phyloP scores from a whole-genome alignment of 2,113 vertebrate species.

The Piliocolobus tephrosceles region DNA sequence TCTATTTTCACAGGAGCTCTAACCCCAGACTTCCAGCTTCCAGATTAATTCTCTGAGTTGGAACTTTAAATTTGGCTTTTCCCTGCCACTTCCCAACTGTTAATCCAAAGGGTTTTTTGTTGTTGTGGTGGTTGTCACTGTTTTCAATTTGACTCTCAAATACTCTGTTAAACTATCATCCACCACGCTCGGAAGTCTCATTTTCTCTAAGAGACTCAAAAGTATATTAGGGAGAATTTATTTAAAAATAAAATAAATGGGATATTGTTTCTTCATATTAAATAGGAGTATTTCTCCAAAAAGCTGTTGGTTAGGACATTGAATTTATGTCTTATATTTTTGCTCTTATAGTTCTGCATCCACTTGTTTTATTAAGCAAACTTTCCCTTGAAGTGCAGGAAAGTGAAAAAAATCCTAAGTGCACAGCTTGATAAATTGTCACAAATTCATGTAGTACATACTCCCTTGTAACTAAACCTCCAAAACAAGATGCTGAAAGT shows the following conservation, averaged over 20 bases:
- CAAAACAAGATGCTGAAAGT: not conserved
- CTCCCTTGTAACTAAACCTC: not conserved
- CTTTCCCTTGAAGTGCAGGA: not conserved
- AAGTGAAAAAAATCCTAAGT: not conserved
- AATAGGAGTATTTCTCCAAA: not conserved
- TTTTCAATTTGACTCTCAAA: not conserved
- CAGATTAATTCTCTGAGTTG: not conserved
- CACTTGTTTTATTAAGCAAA: not conserved
- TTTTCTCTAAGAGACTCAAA: not conserved
- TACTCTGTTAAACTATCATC: too few species aligned
- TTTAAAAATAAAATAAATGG: not conserved
- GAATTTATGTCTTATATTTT: not conserved
- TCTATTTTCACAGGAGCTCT: not conserved
- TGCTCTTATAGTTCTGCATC: not conserved
- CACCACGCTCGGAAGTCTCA: not conserved
- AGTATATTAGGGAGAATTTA: not conserved
- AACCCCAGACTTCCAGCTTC: not conserved
- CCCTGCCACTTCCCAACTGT: not conserved
- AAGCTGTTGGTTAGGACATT: not conserved
- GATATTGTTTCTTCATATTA: not conserved
- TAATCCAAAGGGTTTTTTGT: not conserved
- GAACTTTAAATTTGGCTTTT: not conserved
- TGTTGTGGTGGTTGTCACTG: not conserved
- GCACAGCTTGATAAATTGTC: not conserved
- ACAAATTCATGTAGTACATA: not conserved